These are phyloP conservation scores for Pygmarrhopalites habei DNA, from an alignment of 1,140 invertebrate genomes.

Conservation along the genomic window DNA sequence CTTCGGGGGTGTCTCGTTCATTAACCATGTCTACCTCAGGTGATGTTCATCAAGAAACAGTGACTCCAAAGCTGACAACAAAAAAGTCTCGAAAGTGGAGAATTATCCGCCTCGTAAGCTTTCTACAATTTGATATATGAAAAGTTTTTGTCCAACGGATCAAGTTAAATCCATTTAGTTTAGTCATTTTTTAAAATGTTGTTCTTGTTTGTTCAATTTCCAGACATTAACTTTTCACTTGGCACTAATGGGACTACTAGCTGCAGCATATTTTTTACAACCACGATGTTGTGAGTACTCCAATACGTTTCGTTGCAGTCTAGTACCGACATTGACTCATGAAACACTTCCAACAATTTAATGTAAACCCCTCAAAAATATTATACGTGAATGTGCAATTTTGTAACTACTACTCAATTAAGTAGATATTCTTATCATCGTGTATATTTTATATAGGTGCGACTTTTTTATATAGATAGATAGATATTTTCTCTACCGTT, in stretches of 20 bases:
- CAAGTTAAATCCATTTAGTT: too few relatives aligned
- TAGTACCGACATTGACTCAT: slow-evolving; percentile 38
- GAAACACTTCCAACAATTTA: slow-evolving; percentile 37
- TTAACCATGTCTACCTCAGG: slow-evolving; percentile 15
- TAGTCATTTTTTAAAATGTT: too few relatives aligned
- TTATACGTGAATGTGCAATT: not conserved
- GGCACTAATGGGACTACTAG: slow-evolving; percentile 36
- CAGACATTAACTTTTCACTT: slow-evolving; percentile 36
- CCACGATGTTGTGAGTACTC: slow-evolving; percentile 38
- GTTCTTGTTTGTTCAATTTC: too few relatives aligned
- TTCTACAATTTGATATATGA: too few relatives aligned
- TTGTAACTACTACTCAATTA: not conserved
- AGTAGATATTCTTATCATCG: not conserved
- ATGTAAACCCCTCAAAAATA: not conserved
- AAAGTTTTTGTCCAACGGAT: too few relatives aligned
- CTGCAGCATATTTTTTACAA: slow-evolving; percentile 36
- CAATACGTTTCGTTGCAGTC: slow-evolving; percentile 38
- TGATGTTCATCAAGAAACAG: not conserved
- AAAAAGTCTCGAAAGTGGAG: slow-evolving; percentile 27
- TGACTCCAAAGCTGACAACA: not conserved
- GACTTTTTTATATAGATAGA: not conserved
- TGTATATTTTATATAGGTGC: not conserved
- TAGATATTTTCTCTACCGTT: not conserved
- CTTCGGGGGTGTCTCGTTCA: not conserved
- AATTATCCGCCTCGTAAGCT: slow-evolving; percentile 33